Percentiles rank a stretch among this genome's conserved stretches.
Conservation (phyloP, 2,113 vertebrate genomes). For the Bujurquina vittata region DNA sequence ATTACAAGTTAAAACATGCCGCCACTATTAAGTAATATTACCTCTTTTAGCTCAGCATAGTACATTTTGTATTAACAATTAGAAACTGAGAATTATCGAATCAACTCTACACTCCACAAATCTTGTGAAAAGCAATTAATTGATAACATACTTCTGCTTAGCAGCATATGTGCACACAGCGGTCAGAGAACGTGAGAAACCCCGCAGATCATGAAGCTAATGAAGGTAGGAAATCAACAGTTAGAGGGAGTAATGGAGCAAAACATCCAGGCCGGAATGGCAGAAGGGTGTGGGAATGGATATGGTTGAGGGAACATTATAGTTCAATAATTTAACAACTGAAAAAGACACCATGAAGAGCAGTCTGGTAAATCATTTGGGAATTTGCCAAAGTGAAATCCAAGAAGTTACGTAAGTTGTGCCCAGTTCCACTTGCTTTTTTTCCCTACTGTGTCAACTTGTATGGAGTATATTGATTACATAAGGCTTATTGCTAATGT, state of each 20-base stretch:
- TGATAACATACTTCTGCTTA: neutral
- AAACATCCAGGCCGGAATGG: neutral
- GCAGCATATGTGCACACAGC: neutral
- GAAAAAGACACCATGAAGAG: neutral
- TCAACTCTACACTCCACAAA: neutral
- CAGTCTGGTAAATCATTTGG: neutral
- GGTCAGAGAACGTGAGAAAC: neutral
- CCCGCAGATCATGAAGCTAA: neutral
- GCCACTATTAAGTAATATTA: neutral
- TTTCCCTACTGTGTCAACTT: neutral
- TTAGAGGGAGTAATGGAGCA: neutral
- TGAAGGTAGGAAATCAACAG: slow-evolving; percentile 12
- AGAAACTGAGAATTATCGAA: neutral
- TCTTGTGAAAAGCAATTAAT: neutral
- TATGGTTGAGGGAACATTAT: neutral
- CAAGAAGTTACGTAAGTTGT: neutral
- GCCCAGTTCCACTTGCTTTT: neutral
- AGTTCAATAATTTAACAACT: slow-evolving; percentile 4
- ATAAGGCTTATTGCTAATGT: neutral
- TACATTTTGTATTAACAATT: neutral
- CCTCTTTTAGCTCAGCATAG: neutral
- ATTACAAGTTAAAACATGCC: neutral
- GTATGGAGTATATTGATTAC: neutral
- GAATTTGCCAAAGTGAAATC: neutral
- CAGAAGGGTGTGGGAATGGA: neutral